Conservation (phyloP, 64 coral and sea anemone species). For the Pocillopora verrucosa region DNA sequence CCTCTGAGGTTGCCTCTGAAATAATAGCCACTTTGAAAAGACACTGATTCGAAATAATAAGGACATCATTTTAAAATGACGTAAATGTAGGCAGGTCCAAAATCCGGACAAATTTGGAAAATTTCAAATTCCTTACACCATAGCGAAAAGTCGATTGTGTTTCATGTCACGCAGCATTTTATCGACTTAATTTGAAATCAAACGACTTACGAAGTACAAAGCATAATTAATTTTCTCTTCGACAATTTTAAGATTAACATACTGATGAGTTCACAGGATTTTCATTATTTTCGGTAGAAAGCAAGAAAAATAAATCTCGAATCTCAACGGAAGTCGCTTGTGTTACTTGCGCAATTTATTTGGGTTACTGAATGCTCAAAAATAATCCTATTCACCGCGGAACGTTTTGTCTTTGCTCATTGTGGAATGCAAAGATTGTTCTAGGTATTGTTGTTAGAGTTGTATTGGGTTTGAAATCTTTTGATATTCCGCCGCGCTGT, state of each 20-base stretch:
- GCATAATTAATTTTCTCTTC: background rate
- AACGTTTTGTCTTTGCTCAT: background rate
- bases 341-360: constrained; percentile 17
- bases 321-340: constrained; percentile 22
- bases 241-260: background rate
- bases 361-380: background rate
- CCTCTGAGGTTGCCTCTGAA: too few relatives aligned
- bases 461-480: constrained; percentile 28
- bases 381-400: background rate
- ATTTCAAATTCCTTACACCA: background rate
- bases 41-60: too few relatives aligned
- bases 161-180: background rate
- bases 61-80: background rate
- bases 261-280: background rate
- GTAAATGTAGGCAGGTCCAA: background rate
- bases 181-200: background rate
- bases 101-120: background rate
- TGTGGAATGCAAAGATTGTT: constrained; percentile 28
- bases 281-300: background rate
- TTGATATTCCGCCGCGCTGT: constrained; percentile 8
- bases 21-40: too few relatives aligned
- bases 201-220: background rate
- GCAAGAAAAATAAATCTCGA: background rate
- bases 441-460: background rate
- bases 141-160: background rate